phyloP scores from a whole-genome alignment of 2,888 invertebrate genomes.

The Cinara cedri region DNA sequence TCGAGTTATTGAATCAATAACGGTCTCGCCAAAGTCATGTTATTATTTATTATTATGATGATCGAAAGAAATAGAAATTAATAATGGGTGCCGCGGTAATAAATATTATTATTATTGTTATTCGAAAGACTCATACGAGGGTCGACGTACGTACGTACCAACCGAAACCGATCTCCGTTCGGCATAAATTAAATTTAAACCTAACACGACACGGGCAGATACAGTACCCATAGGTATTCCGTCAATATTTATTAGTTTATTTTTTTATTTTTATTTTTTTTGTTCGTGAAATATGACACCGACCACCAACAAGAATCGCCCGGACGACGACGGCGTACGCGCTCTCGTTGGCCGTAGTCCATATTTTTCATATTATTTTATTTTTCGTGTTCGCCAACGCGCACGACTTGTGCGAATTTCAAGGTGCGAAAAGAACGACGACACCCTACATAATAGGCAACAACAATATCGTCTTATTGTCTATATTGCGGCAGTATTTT shows the following conservation, averaged over 20 bases:
- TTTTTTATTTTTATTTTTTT: not conserved
- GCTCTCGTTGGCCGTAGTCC: constrained; percentile 30
- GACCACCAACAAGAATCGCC: not conserved
- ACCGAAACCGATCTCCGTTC: too few relatives aligned
- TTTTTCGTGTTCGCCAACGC: constrained; percentile 2
- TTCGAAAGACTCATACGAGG: not conserved
- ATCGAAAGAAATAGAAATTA: not conserved
- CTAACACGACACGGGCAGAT: too few relatives aligned
- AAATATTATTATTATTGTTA: not conserved
- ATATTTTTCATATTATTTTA: constrained; percentile 14
- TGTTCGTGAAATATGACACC: constrained; percentile 47
- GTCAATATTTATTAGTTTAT: not conserved
- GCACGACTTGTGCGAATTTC: not conserved
- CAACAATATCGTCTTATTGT: not conserved
- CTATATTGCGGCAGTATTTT: too few relatives aligned
- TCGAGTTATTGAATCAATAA: not conserved
- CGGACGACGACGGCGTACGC: not conserved
- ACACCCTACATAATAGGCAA: too few relatives aligned
- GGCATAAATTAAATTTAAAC: not conserved
- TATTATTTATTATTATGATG: too few relatives aligned
- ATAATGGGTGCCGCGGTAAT: too few relatives aligned
- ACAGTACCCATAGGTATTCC: not conserved
- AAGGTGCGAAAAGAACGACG: not conserved
- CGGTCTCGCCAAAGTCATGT: too few relatives aligned
- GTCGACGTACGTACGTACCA: too few relatives aligned